phyloP scores from a whole-genome alignment of 2,113 vertebrate genomes.

The Gymnocephalus cernua region DNA sequence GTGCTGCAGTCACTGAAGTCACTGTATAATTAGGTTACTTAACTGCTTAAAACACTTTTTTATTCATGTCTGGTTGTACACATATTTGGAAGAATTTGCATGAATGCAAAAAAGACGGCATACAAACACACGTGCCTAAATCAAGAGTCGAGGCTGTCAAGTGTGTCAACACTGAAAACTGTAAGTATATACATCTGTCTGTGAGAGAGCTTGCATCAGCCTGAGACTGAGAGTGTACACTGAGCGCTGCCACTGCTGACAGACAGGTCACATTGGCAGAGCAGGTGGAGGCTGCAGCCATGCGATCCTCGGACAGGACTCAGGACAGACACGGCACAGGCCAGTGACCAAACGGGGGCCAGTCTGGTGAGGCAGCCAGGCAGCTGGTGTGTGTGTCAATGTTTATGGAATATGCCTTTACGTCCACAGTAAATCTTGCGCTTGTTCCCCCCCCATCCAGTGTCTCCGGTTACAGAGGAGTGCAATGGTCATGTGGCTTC shows the following conservation, averaged over 20 bases:
- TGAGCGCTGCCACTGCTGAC: conserved; percentile 63
- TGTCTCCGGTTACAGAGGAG: conserved; percentile 67
- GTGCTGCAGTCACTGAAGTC: conserved; percentile 7
- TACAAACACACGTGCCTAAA: conserved; percentile 24
- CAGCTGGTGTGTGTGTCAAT: conserved; percentile 85
- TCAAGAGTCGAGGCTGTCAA: conserved; percentile 30
- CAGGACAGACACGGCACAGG: conserved; percentile 60
- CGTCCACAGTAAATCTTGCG: conserved; percentile 80
- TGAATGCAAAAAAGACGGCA: neutral
- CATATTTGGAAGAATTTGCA: conserved; percentile 25
- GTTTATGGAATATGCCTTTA: conserved; percentile 87
- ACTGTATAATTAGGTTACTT: conserved; percentile 18
- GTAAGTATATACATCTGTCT: conserved; percentile 63
- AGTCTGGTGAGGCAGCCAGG: conserved; percentile 55
- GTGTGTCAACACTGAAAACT: conserved; percentile 55
- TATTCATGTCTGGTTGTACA: neutral
- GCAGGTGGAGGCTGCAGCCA: conserved; percentile 78
- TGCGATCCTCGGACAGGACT: conserved; percentile 67
- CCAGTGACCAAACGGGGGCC: conserved; percentile 52
- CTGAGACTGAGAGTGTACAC: conserved; percentile 23
- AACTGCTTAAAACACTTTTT: neutral
- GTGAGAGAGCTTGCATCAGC: conserved; percentile 49
- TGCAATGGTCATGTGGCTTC: conserved; percentile 63
- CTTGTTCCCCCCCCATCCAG: conserved; percentile 61
- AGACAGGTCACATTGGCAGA: conserved; percentile 81